Evolutionary conservation across 2,113 vertebrate species (phyloP).

Genomic region (Apistogramma diplotaenia): DNA sequence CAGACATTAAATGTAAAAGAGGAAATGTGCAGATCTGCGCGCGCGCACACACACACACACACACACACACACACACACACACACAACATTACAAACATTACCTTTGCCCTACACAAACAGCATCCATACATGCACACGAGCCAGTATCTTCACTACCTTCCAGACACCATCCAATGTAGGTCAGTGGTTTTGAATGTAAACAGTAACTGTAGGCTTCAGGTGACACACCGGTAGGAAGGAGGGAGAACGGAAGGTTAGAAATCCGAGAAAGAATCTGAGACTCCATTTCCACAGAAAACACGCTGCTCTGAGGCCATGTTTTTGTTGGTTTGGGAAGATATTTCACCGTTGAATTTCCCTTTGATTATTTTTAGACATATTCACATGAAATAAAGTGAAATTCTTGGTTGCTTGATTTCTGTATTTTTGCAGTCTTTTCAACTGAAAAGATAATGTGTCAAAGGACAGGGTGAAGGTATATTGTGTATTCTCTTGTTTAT

Average conservation of each 20-base stretch:
- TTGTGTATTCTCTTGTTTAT: background rate
- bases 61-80: too few species aligned
- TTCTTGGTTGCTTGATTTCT: background rate
- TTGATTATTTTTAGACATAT: background rate
- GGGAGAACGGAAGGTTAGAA: background rate
- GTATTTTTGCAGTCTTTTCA: constrained; percentile 11
- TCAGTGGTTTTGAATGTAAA: constrained; percentile 50
- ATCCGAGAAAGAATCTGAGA: constrained; percentile 13
- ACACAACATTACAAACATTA: background rate
- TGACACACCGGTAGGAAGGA: constrained; percentile 21
- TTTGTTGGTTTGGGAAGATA: background rate
- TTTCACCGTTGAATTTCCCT: background rate
- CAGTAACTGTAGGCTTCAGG: constrained; percentile 36
- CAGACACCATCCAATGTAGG: constrained; percentile 23
- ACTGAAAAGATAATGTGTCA: background rate
- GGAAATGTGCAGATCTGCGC: constrained; percentile 28
- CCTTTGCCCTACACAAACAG: constrained; percentile 4
- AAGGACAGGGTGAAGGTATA: background rate
- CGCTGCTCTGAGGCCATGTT: background rate
- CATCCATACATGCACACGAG: background rate
- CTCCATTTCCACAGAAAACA: background rate
- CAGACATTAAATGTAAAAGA: constrained; percentile 12
- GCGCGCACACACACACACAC: constrained; percentile 50
- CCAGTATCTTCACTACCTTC: constrained; percentile 5
- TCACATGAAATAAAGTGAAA: background rate